phyloP scores from a whole-genome alignment of 2,113 vertebrate species.

The Tapirus terrestris region DNA sequence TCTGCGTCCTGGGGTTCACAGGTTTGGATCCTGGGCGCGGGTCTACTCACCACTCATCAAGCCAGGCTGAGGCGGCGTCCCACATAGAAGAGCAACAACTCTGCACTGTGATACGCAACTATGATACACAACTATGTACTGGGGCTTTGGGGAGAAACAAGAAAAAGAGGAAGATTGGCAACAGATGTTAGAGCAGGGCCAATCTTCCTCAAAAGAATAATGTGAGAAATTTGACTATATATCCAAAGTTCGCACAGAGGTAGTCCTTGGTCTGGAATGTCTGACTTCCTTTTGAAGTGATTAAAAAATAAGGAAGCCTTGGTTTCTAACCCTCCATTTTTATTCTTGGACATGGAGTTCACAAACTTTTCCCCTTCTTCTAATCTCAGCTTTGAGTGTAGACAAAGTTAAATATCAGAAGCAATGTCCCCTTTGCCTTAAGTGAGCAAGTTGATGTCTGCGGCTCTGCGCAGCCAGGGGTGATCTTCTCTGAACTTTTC shows the following conservation, averaged over 20 bases:
- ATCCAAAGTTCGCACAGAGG: neutral
- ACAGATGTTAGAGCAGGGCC: too few species aligned
- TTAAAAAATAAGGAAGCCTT: neutral
- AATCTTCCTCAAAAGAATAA: too few species aligned
- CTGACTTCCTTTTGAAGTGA: neutral
- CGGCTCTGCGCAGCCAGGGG: neutral
- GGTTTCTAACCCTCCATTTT: neutral
- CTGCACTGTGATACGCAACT: too few species aligned
- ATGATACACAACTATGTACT: too few species aligned
- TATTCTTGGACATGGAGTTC: neutral
- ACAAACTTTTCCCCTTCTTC: neutral
- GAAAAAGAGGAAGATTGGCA: too few species aligned
- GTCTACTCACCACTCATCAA: too few species aligned
- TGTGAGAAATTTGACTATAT: neutral
- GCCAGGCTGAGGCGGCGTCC: too few species aligned
- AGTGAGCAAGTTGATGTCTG: neutral
- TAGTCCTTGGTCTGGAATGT: neutral
- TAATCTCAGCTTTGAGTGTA: neutral
- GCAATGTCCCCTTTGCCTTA: neutral
- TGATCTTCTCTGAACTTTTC: neutral
- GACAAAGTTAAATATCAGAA: neutral
- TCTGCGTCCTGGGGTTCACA: too few species aligned
- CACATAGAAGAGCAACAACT: too few species aligned
- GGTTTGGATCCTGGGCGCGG: too few species aligned
- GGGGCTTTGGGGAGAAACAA: too few species aligned